Conservation (phyloP, 1,140 invertebrate genomes). For the Drosophila santomea region DNA sequence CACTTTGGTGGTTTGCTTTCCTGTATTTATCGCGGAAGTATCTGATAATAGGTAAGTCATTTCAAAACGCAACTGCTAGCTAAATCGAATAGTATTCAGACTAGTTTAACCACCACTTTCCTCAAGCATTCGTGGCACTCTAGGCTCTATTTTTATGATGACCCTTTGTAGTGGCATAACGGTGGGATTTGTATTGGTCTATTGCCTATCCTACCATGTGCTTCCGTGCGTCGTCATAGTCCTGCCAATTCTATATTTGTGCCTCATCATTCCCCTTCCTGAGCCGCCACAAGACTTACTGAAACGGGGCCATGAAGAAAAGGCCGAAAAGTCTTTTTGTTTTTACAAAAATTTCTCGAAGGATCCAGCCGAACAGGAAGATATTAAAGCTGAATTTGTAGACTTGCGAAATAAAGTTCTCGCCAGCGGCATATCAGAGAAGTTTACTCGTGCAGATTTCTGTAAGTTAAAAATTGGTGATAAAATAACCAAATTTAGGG, state of each 20-base stretch:
- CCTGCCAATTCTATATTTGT: constrained; percentile 43
- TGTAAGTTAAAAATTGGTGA: constrained; percentile 35
- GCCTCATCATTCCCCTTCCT: constrained; percentile 40
- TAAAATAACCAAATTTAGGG: background rate
- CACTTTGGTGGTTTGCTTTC: constrained; percentile 47
- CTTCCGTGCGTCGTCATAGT: constrained; percentile 49
- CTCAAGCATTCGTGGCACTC: constrained; percentile 55
- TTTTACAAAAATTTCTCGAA: constrained; percentile 64
- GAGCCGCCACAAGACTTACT: constrained; percentile 59
- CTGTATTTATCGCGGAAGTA: constrained; percentile 73
- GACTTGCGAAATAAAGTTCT: constrained; percentile 42
- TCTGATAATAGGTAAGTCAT: constrained; percentile 58
- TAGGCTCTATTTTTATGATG: constrained; percentile 58
- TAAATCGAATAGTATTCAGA: no score
- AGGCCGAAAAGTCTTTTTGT: constrained; percentile 52
- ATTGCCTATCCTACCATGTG: constrained; percentile 51
- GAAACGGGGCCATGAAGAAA: constrained; percentile 35
- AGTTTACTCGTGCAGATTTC: constrained; percentile 38
- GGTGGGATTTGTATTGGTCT: constrained; percentile 44
- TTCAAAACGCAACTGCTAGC: background rate
- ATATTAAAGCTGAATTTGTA: constrained; percentile 45
- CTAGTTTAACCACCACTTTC: background rate
- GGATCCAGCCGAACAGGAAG: constrained; percentile 24
- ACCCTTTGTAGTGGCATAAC: constrained; percentile 52
- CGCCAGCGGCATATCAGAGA: constrained; percentile 17